These are phyloP conservation scores for Geotria australis DNA, from an alignment of 2,797 vertebrate species.

Conservation along the genomic window DNA sequence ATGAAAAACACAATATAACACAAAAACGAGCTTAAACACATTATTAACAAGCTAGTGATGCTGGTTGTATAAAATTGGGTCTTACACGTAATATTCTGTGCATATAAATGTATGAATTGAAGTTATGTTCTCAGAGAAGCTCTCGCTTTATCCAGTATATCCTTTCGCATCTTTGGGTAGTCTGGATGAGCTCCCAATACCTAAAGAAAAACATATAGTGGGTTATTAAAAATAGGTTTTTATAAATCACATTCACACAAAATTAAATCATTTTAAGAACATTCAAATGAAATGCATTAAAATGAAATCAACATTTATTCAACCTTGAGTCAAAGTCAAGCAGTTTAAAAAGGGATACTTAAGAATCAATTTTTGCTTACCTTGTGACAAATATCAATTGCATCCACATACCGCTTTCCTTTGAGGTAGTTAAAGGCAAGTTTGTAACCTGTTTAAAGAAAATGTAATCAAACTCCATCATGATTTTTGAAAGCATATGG, in stretches of 20 bases:
- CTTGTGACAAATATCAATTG: conserved; percentile 79
- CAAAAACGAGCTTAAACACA: too few relatives aligned
- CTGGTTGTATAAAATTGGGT: too few relatives aligned
- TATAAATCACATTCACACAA: too few relatives aligned
- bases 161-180: conserved; percentile 82
- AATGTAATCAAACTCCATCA: neutral
- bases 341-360: neutral
- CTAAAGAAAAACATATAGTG: conserved; percentile 10
- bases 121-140: conserved; percentile 31
- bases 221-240: too few relatives aligned
- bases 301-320: neutral
- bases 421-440: conserved; percentile 95
- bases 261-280: neutral
- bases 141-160: conserved; percentile 84
- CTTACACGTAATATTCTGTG: too few relatives aligned
- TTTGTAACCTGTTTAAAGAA: conserved; percentile 49
- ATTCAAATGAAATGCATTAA: neutral
- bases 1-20: too few relatives aligned
- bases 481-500: too few relatives aligned
- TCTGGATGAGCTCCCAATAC: conserved; percentile 54
- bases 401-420: conserved; percentile 66
- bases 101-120: too few relatives aligned
- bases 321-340: neutral
- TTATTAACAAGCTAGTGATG: too few relatives aligned
- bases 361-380: conserved; percentile 14